phyloP scores from a whole-genome alignment of 2,888 invertebrate genomes.

The Aricia artaxerxes region DNA sequence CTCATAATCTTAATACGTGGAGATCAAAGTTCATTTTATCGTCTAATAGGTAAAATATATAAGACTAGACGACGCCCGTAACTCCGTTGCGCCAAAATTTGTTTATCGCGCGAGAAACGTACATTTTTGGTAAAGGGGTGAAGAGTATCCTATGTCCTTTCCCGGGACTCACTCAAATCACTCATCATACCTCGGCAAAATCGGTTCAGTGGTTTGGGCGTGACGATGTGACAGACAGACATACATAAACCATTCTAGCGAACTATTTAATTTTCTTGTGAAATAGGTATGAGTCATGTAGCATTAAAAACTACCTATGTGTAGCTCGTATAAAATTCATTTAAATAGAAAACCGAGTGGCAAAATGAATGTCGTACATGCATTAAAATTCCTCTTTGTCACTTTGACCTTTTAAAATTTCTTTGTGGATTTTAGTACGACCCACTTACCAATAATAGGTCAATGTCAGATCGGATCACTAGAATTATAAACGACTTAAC shows the following conservation, averaged over 20 bases:
- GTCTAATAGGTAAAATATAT: background rate
- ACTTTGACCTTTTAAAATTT: constrained; percentile 24
- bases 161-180: too few species aligned
- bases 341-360: too few species aligned
- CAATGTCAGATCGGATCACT: background rate
- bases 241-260: too few species aligned
- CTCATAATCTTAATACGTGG: background rate
- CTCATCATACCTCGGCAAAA: too few species aligned
- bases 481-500: constrained; percentile 4
- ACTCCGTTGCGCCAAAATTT: too few species aligned
- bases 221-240: too few species aligned
- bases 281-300: background rate
- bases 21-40: constrained; percentile 2
- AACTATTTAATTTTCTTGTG: too few species aligned
- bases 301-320: background rate
- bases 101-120: too few species aligned
- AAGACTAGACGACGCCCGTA: background rate
- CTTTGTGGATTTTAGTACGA: background rate
- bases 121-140: too few species aligned
- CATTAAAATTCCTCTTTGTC: constrained; percentile 22
- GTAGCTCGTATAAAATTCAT: background rate
- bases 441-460: constrained; percentile 1
- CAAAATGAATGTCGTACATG: background rate
- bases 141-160: too few species aligned
- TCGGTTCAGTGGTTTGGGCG: too few species aligned